Conservation (phyloP, 2,888 invertebrate species). For the Dynastes tityus region DNA sequence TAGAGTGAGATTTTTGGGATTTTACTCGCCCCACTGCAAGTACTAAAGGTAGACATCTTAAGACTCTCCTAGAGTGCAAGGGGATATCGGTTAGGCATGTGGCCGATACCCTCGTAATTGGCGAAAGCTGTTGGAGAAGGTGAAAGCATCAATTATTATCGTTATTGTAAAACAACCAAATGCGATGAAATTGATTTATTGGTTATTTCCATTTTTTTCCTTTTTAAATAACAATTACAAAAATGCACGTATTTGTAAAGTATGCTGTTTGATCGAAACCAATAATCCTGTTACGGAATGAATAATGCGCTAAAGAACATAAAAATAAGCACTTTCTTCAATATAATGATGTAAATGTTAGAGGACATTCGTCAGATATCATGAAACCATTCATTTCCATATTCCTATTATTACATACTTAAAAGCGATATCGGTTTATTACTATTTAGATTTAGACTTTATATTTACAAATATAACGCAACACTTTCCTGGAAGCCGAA, state of each 20-base stretch:
- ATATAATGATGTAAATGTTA: conserved; percentile 6
- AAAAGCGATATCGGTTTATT: conserved; percentile 32
- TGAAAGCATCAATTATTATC: neutral
- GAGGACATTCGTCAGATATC: neutral
- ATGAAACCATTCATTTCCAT: conserved; percentile 2
- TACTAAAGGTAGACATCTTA: too few species aligned
- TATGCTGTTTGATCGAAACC: conserved; percentile 5
- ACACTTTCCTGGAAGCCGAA: conserved; percentile 56
- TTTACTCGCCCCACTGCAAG: too few species aligned
- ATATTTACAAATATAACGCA: conserved; percentile 54
- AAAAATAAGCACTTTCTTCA: conserved; percentile 24
- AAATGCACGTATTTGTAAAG: conserved; percentile 29
- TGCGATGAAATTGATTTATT: conserved; percentile 27
- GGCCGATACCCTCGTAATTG: too few species aligned
- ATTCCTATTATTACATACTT: conserved; percentile 23
- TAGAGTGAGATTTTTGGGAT: too few species aligned
- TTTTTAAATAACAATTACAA: conserved; percentile 34
- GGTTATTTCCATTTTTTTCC: neutral
- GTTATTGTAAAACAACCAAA: neutral
- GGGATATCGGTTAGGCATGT: too few species aligned
- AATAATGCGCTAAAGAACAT: neutral
- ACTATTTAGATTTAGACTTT: conserved; percentile 29
- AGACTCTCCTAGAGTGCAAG: too few species aligned
- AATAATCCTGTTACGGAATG: conserved; percentile 16
- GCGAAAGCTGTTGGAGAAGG: too few species aligned